phyloP scores from a whole-genome alignment of 2,797 vertebrate genomes.

The Gambelia wislizenii region DNA sequence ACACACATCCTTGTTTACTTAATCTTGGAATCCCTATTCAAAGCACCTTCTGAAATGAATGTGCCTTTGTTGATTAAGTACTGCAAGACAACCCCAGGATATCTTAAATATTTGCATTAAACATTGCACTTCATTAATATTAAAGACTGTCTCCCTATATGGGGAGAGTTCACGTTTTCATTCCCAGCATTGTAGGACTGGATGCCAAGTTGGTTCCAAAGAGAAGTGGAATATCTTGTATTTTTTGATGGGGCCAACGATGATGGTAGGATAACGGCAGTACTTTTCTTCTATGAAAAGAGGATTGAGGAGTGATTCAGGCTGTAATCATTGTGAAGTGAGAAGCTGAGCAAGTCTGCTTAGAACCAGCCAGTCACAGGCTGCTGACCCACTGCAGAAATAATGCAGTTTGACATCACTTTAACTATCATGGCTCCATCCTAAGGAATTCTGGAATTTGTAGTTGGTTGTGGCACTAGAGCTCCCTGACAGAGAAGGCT shows the following conservation, averaged over 20 bases:
- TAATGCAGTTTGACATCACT: no score
- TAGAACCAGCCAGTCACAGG: no score
- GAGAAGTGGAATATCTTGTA: not conserved
- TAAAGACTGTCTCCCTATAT: not conserved
- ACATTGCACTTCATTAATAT: slow-evolving; percentile 25
- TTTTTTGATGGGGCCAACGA: not conserved
- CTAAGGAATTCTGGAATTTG: no score
- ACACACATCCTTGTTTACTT: slow-evolving; percentile 14
- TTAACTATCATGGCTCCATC: no score
- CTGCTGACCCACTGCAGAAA: no score
- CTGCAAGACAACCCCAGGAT: slow-evolving; percentile 18
- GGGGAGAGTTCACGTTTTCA: not conserved
- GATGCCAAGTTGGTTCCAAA: not conserved
- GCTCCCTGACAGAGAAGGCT: no score
- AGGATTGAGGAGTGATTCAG: not conserved
- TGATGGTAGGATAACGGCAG: not conserved
- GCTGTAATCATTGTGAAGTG: not conserved
- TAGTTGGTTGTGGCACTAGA: no score
- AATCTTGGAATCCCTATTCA: slow-evolving; percentile 20
- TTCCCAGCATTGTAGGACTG: not conserved
- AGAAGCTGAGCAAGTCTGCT: no score
- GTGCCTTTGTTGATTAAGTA: slow-evolving; percentile 16
- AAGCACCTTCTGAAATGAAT: slow-evolving; percentile 23
- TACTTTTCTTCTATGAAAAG: not conserved
- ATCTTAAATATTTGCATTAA: slow-evolving; percentile 35